Base-by-base conservation (phyloP, 2,113 vertebrate genomes). In the Pelusios castaneus region DNA sequence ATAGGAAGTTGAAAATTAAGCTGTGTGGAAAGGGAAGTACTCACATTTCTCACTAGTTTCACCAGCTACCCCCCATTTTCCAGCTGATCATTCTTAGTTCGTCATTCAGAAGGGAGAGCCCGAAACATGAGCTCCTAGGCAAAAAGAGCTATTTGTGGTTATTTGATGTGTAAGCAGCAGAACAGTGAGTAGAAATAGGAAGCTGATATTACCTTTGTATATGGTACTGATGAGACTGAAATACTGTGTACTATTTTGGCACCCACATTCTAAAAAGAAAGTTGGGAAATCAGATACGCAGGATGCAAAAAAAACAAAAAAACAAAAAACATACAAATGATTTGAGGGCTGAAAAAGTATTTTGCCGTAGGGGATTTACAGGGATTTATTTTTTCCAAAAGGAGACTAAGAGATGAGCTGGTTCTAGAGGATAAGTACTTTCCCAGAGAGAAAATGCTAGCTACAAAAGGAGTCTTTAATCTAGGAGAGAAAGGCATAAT, bases 1-100 rank as follows among this genome's bases (percentile, higher is more conserved):
- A 87, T 86, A 88, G 88, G 60, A 94, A 85, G 19, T 86, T 93
- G 88, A 89, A 89, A 95, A 92, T 82, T 92, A 94, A 96, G 89
- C 86, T 95, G 51, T 49, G 76, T 87, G 94, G 91, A 93, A 96
- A 96, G 92, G 81, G 82, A 43, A 90, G 93, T 83, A 96, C 94
- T 95, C 91, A 91, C 49, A 76, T 91, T 92, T 95, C 85, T 95
- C 92, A 92, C 96, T 95, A 96, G 67, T 52, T 82, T 38, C 54
- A n/a, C n/a, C 54, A 5, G 13, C 51, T 16, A 52, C 16, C 51
- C 17, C 13, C 51, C 51, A 16, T 52, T 96, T 96, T 94, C 88
- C 87, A 88, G 91, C 90, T 93, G 95, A 89, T 96, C 85, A 84
- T 95, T 95, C 89, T 93, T 88, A 10, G 8, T 82, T 63, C 86